These are phyloP conservation scores for Temnopleurus reevesii DNA, from an alignment of 53 echinoderm and acorn worm genomes.

Conservation along the genomic window DNA sequence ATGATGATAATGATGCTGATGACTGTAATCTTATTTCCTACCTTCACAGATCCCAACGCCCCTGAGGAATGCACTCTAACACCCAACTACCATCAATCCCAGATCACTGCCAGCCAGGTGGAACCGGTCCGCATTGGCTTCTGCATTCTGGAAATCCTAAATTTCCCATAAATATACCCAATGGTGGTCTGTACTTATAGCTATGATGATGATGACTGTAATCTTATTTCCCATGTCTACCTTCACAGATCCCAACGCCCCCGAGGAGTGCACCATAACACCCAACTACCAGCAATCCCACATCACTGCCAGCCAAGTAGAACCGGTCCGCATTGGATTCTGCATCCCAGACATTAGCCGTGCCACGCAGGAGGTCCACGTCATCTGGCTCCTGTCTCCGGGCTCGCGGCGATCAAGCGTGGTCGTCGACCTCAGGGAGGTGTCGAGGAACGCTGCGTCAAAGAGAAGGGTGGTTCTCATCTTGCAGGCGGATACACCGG, in stretches of 20 bases:
- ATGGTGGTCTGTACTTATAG: no score
- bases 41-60: not conserved
- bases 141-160: not conserved
- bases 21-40: not conserved
- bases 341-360: constrained; percentile 13
- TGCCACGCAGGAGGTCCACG: constrained; percentile 39
- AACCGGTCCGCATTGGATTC: constrained; percentile 24
- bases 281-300: constrained; percentile 21
- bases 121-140: not conserved
- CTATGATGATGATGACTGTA: no score
- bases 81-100: not conserved
- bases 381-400: constrained; percentile 39
- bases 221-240: not conserved
- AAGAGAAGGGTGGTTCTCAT: constrained; percentile 24
- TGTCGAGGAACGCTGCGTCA: not conserved
- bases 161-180: no score
- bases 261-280: constrained; percentile 35
- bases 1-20: no score
- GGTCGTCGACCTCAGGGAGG: constrained; percentile 17
- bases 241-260: constrained; percentile 31
- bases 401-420: constrained; percentile 2
- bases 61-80: not conserved
- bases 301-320: constrained; percentile 39
- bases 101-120: not conserved
- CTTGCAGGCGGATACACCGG: constrained; percentile 25